These are phyloP conservation scores for Columba livia DNA, from an alignment of 2,113 vertebrate species.

Conservation along the genomic window DNA sequence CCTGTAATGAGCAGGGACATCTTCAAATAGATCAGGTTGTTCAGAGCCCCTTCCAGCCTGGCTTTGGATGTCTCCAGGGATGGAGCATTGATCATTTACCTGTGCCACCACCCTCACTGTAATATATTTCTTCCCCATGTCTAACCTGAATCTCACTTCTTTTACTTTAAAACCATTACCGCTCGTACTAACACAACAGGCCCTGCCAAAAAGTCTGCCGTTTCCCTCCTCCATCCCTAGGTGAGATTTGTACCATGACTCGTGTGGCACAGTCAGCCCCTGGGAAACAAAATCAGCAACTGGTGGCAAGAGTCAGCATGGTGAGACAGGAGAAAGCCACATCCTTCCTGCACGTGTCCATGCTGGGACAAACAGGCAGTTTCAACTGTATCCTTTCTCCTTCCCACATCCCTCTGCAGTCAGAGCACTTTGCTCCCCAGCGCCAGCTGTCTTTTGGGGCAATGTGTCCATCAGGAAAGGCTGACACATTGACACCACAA, in stretches of 20 bases:
- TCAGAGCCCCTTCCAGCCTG: no score
- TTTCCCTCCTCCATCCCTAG: background rate
- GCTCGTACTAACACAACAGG: no score
- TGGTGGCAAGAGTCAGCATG: background rate
- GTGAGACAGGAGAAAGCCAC: background rate
- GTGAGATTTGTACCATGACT: background rate
- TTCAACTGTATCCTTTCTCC: background rate
- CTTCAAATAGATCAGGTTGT: no score
- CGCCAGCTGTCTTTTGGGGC: background rate
- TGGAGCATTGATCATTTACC: no score
- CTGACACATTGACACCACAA: background rate
- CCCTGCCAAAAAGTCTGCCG: background rate
- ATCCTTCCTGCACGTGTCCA: rapidly evolving
- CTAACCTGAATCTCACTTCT: no score
- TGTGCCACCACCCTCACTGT: no score
- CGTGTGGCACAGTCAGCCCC: background rate
- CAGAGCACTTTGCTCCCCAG: background rate
- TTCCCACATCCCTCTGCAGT: background rate
- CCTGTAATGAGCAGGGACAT: no score
- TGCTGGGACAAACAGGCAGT: background rate
- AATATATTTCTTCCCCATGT: no score
- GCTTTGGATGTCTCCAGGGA: no score
- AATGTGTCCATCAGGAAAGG: background rate
- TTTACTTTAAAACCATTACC: no score
- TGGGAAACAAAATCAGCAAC: background rate